Evolutionary conservation across 2,888 invertebrate genomes (phyloP).

Genomic region (Euzophera pinguis): DNA sequence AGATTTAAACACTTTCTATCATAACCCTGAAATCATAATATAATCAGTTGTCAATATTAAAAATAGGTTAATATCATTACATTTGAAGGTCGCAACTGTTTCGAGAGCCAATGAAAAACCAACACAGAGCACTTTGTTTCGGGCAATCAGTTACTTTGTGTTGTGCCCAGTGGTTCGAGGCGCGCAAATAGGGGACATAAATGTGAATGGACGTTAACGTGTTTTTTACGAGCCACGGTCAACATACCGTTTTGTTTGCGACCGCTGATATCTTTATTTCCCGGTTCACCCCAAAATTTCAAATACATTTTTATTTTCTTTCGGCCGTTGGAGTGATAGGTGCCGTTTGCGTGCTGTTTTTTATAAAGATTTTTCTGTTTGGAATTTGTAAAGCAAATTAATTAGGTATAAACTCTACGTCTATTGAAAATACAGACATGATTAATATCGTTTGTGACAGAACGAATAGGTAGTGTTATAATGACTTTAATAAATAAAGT

Average conservation of each 20-base stretch:
- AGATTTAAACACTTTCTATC: no score
- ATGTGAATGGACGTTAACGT: slow-evolving; percentile 79
- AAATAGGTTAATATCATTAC: not conserved
- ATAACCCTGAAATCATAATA: no score
- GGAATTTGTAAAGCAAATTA: no score
- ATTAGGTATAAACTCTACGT: no score
- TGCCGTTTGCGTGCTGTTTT: no score
- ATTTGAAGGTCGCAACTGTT: not conserved
- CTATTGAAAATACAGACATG: no score
- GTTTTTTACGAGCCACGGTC: slow-evolving; percentile 75
- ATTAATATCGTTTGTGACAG: no score
- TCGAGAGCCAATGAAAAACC: not conserved
- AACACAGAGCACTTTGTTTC: slow-evolving; percentile 1
- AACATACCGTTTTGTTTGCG: slow-evolving; percentile 76
- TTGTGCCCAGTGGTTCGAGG: slow-evolving; percentile 57
- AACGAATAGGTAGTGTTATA: no score
- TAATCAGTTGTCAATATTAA: no score
- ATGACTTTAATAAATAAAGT: no score
- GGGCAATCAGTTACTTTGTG: slow-evolving; percentile 70
- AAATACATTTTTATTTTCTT: slow-evolving; percentile 4
- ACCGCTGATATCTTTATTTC: slow-evolving; percentile 70
- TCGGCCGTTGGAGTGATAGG: not conserved
- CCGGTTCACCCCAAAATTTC: slow-evolving; percentile 47
- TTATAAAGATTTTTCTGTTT: no score
- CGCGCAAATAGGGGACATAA: slow-evolving; percentile 72